A percentile compares a stretch with the other conserved stretches of the same genome.
phyloP scores from a whole-genome alignment of 2,113 vertebrate genomes.

The Scophthalmus maximus region DNA sequence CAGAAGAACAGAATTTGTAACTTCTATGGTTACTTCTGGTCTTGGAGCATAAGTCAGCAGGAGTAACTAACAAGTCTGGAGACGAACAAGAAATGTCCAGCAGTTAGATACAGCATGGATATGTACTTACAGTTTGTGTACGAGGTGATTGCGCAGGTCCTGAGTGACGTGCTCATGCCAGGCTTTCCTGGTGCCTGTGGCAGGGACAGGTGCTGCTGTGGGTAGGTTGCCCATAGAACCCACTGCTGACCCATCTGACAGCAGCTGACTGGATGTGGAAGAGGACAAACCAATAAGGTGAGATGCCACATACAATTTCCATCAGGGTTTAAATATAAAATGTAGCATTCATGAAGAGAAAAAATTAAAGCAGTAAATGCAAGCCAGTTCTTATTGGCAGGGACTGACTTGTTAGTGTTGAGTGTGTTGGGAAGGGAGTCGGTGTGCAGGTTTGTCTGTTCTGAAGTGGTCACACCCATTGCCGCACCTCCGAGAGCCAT shows the following conservation, averaged over 20 bases:
- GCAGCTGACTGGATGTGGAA: conserved; percentile 86
- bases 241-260: conserved; percentile 88
- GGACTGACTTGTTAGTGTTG: conserved; percentile 91
- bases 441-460: conserved; percentile 91
- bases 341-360: neutral
- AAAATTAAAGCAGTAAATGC: neutral
- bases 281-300: neutral
- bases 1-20: conserved; percentile 14
- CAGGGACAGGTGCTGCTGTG: conserved; percentile 92
- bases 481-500: conserved; percentile 89
- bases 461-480: conserved; percentile 85
- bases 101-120: neutral
- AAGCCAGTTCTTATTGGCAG: neutral
- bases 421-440: conserved; percentile 92
- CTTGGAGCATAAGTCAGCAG: neutral
- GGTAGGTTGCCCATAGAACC: conserved; percentile 90
- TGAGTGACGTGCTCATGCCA: conserved; percentile 99
- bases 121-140: conserved; percentile 94
- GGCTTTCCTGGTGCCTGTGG: conserved; percentile 92
- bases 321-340: neutral
- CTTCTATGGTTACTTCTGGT: neutral
- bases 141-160: conserved; percentile 98
- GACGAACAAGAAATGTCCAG: neutral
- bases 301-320: neutral
- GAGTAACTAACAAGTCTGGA: neutral